Conservation (phyloP, 1,140 invertebrate species). For the Macrosteles quadrilineatus region DNA sequence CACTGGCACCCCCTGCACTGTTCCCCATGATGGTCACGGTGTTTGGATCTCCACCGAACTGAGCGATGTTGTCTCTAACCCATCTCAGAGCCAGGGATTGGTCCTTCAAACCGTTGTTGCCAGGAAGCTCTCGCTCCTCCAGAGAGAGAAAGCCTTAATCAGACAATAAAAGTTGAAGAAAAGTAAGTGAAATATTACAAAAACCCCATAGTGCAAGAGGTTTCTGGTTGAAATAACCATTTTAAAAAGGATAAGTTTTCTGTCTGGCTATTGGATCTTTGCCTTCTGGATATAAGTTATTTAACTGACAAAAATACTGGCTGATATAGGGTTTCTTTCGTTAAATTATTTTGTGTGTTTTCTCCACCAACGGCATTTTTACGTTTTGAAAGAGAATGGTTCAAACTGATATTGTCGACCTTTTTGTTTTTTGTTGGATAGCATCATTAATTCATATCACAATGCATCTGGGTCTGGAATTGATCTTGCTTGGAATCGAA, state of each 20-base stretch:
- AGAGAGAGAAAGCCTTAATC: conserved; percentile 33
- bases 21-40: conserved; percentile 33
- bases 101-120: conserved; percentile 38
- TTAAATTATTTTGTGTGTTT: no score
- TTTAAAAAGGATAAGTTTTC: background rate
- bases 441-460: no score
- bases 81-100: conserved; percentile 33
- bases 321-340: no score
- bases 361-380: no score
- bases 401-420: no score
- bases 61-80: conserved; percentile 34
- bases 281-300: no score
- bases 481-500: no score
- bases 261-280: no score
- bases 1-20: conserved; percentile 33
- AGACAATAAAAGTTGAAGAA: background rate
- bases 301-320: no score
- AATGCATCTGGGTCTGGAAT: no score
- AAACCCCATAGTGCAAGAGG: background rate
- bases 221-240: background rate
- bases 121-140: conserved; percentile 33
- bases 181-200: background rate
- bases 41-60: conserved; percentile 35
- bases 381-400: no score
- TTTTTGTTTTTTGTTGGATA: no score